These are phyloP conservation scores for Lissocephala sabroskyi DNA, from an alignment of 2,888 invertebrate genomes.

Conservation along the genomic window DNA sequence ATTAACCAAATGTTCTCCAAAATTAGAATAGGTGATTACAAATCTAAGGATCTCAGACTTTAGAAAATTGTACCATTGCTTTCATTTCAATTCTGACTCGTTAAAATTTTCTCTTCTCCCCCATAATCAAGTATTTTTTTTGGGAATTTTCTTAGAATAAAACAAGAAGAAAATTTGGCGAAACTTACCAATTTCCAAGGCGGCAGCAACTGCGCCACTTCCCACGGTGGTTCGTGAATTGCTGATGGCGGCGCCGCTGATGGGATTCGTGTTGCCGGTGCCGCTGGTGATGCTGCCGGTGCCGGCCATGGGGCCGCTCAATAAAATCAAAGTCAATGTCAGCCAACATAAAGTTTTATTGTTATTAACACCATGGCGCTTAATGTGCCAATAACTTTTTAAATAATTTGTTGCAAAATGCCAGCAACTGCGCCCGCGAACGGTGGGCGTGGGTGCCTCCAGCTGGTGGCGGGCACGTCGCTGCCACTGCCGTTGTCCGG, in stretches of 20 bases:
- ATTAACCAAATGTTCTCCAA: too few species aligned
- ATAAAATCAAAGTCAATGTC: constrained; percentile 68
- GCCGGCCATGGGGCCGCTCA: constrained; percentile 32
- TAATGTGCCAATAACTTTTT: constrained; percentile 63
- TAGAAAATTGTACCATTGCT: too few species aligned
- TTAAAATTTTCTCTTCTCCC: too few species aligned
- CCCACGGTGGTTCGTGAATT: constrained; percentile 14
- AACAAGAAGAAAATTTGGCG: too few species aligned
- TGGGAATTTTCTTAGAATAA: too few species aligned
- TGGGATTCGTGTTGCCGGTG: not conserved
- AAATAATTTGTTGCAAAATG: constrained; percentile 65
- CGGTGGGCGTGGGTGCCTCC: too few species aligned
- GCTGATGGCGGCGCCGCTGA: not conserved
- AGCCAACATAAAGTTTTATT: constrained; percentile 67
- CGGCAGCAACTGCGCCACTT: constrained; percentile 22
- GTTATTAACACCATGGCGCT: constrained; percentile 63
- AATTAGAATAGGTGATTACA: too few species aligned
- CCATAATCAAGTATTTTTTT: too few species aligned
- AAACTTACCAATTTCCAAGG: constrained; percentile 66
- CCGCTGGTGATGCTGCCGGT: constrained; percentile 7
- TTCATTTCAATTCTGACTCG: too few species aligned
- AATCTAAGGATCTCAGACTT: too few species aligned
- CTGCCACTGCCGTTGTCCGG: too few species aligned
- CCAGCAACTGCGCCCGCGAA: constrained; percentile 37
- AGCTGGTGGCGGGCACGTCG: not conserved